Conservation (phyloP, 2,113 vertebrate genomes). For the Phrynocephalus versicolor region DNA sequence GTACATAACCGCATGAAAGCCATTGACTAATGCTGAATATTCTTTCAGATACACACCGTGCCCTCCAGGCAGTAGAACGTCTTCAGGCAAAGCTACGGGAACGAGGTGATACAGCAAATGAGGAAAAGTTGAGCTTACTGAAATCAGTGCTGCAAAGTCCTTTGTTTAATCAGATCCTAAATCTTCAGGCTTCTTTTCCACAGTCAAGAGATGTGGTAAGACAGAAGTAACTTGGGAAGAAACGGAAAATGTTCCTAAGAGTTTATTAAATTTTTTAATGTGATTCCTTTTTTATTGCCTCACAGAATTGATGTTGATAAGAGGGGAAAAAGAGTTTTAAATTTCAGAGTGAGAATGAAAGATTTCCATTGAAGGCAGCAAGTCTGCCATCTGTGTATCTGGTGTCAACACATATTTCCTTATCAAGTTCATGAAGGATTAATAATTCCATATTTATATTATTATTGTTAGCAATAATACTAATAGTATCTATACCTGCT, state of each 20-base stretch:
- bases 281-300: slow-evolving; percentile 41
- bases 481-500: too few relatives aligned
- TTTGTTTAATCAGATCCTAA: slow-evolving; percentile 96
- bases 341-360: not conserved
- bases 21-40: slow-evolving; percentile 45
- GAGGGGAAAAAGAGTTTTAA: slow-evolving; percentile 3
- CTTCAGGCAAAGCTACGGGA: slow-evolving; percentile 92
- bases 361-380: not conserved
- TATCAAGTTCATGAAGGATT: not conserved
- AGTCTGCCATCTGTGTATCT: not conserved
- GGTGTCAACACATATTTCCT: not conserved
- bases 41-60: slow-evolving; percentile 86
- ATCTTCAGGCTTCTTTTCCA: slow-evolving; percentile 90
- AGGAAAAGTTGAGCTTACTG: slow-evolving; percentile 90
- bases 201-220: slow-evolving; percentile 91
- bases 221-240: fast-evolving
- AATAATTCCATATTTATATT: too few relatives aligned
- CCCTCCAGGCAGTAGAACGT: slow-evolving; percentile 93
- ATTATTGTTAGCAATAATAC: too few relatives aligned
- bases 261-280: not conserved
- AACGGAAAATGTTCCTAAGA: not conserved
- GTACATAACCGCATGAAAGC: not conserved
- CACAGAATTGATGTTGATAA: slow-evolving; percentile 28
- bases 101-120: slow-evolving; percentile 85
- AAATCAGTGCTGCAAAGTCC: slow-evolving; percentile 95